Base-by-base conservation (phyloP, 2,113 vertebrate species). In the Picathartes gymnocephalus region DNA sequence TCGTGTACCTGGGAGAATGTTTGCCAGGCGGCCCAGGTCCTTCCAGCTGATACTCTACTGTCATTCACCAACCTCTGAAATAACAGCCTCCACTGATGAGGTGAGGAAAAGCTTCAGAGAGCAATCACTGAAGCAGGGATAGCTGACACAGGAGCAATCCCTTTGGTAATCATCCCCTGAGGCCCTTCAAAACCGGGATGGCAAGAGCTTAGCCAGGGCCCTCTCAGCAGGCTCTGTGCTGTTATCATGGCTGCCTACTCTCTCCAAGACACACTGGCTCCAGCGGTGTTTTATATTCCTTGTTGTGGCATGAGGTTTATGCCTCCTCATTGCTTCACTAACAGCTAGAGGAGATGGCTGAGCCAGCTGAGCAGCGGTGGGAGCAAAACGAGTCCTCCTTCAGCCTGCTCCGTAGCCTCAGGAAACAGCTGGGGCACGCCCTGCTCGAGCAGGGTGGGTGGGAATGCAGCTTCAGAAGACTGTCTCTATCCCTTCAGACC, bases 251-350 rank as follows among this genome's bases (percentile, higher is more conserved):
- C 91, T 94, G 80, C 76, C 44, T 95, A 13, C 76, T 88, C 80
- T 78, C 68, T 40, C 60, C 80, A 97, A 95, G 96, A 97, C 96
- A 94, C 69, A 3, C 92, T 20, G 95, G 39, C 95, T 97, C 95
- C 95, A 91, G 92, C 0, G 4, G 91, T 93, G 51, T 94, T 95
- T 91, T 66, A 51, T 71, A 40, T 51, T 71, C 88, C 95, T 94
- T 95, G 86, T 95, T 96, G 95, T 96, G 96, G 96, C 72, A 68
- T 81, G 72, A 88, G 44, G 40, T 24, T 86, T 88, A 31, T 90
- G 47, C 69, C 80, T 91, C 68, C 89, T 87, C 88, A 37, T 74
- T 92, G 91, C 96, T 73, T 91, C 94, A 91, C 58, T 60, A 66
- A 44, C 39, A 94, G 76, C 86, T 78, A 60, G 33, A 64, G 83